phyloP scores from a whole-genome alignment of 2,113 vertebrate species.

The Formicarius rufipectus region DNA sequence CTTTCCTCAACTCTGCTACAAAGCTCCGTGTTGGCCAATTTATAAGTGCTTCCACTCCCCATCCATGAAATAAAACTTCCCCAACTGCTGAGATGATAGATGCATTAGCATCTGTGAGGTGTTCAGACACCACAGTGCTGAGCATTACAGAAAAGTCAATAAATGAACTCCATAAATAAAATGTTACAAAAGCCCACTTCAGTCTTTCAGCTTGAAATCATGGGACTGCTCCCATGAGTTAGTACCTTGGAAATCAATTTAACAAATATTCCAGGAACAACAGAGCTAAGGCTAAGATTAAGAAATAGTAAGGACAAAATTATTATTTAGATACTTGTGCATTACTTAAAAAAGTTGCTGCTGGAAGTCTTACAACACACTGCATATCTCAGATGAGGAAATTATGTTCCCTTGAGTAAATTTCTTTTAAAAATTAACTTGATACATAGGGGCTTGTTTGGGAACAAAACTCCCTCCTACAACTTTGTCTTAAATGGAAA shows the following conservation, averaged over 20 bases:
- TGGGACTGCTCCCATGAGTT: neutral
- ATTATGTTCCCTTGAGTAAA: neutral
- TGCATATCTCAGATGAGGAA: neutral
- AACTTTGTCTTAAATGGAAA: neutral
- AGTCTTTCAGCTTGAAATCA: neutral
- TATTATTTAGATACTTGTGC: neutral
- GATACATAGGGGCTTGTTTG: neutral
- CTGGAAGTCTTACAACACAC: neutral
- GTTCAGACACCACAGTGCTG: neutral
- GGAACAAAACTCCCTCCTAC: neutral
- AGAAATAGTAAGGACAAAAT: neutral
- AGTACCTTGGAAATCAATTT: neutral
- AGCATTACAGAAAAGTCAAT: neutral
- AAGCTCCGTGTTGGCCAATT: neutral
- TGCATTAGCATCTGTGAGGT: neutral
- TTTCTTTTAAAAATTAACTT: neutral
- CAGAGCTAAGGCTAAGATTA: neutral
- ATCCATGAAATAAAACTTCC: neutral
- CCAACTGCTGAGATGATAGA: neutral
- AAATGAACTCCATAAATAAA: constrained; percentile 41
- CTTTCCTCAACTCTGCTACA: neutral
- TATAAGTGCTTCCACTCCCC: neutral
- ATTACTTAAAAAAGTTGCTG: neutral
- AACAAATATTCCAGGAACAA: constrained; percentile 5
- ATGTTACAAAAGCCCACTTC: constrained; percentile 5